A percentile compares a stretch with the other conserved stretches of the same genome.
phyloP scores from a whole-genome alignment of 2,113 vertebrate species.

The Alethe castanea region DNA sequence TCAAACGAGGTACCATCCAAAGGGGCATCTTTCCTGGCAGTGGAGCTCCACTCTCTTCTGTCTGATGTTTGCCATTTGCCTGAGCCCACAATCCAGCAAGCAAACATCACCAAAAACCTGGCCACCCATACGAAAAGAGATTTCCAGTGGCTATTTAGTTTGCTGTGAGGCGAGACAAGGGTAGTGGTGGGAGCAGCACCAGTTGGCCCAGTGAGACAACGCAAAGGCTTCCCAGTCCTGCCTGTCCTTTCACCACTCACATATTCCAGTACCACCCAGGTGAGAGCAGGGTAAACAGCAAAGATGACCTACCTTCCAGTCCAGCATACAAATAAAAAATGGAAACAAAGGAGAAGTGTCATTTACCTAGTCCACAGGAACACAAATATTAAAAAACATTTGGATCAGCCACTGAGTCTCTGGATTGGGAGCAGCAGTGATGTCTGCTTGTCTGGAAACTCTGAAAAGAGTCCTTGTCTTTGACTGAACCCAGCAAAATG shows the following conservation, averaged over 20 bases:
- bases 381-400: conserved; percentile 52
- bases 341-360: conserved; percentile 40
- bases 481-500: background rate
- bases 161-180: background rate
- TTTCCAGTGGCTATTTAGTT: background rate
- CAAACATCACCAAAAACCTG: background rate
- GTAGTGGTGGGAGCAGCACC: background rate
- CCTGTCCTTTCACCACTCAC: background rate
- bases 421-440: conserved; percentile 32
- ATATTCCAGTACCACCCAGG: background rate
- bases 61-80: background rate
- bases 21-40: background rate
- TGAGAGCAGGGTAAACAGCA: background rate
- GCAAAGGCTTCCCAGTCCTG: background rate
- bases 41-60: background rate
- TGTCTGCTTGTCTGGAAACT: conserved; percentile 46
- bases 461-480: conserved; percentile 52
- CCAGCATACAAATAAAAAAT: background rate
- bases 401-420: conserved; percentile 36
- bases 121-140: background rate
- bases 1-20: background rate
- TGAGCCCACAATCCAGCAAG: background rate
- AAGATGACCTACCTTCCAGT: background rate
- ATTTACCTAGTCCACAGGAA: conserved; percentile 46
- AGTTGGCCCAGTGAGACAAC: background rate